Base-by-base conservation (phyloP, 2,888 invertebrate species). In the Crematogaster levior region DNA sequence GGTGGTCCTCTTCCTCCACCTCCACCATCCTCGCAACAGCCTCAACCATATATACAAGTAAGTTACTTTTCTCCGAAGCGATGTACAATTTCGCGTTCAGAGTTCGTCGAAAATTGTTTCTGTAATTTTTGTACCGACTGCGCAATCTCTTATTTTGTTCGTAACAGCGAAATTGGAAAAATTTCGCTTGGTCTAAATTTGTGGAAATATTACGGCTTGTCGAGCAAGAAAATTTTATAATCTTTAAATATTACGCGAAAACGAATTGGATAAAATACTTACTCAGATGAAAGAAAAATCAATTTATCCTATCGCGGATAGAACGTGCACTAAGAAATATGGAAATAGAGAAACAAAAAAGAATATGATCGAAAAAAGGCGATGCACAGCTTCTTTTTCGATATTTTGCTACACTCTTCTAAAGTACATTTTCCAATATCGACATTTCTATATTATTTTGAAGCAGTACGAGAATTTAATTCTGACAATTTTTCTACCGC, bases 1-100 rank as follows among this genome's bases (percentile, higher is more conserved):
- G 94, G 94, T 85, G 93, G 93, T 77, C 93, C 94, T 81, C 93
- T 94, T 88, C 93, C 95, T 46, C 95, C 95, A 48, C 95, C 95
- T 63, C 94, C 94, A 85, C 93, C 95, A 37, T 94, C 93, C 43
- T 92, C 92, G 46, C 92, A 92, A 40, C 93, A 93, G 58, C 93
- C 93, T 24, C 93, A 93, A 85, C 90, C 93, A 46, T 93, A 94
- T 77, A 92, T 94, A 86, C 94, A 94, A 91, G 94, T 94, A 89
- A 87, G 87, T 65, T 46, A 18, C 30, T 46, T 73, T 27, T n/a
- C 43, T 56, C 12, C 21, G 24, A 53, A 46, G 24, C 37, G 4
- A 51, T 27, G 18, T 27, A n/a, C 37, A 51, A 53, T 40, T 56
- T 56, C 3, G 24, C 6, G 30, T 18, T 27, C n/a, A 9, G 10